These are phyloP conservation scores for Coenonympha glycerion DNA, from an alignment of 2,888 invertebrate species.

Conservation along the genomic window DNA sequence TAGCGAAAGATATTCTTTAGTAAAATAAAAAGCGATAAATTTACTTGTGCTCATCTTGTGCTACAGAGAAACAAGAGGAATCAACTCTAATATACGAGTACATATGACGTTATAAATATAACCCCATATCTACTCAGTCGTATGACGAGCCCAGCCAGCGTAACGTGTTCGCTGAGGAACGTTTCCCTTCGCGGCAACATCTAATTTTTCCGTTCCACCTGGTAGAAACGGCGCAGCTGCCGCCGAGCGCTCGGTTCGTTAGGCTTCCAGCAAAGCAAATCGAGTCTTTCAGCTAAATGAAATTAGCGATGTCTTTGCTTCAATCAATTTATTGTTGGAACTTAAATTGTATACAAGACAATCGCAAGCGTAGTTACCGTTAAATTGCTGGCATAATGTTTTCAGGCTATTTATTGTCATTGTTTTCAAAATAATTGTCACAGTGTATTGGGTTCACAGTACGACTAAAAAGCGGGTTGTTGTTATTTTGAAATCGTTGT, in stretches of 20 bases:
- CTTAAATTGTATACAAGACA: neutral
- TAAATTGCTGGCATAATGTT: too few species aligned
- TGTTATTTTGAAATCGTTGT: too few species aligned
- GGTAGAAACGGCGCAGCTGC: conserved; percentile 49
- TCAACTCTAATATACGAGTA: too few species aligned
- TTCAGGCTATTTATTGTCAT: too few species aligned
- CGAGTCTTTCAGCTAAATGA: conserved; percentile 51
- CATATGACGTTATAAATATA: too few species aligned
- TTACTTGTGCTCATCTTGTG: too few species aligned
- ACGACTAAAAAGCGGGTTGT: too few species aligned
- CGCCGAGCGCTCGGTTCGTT: conserved; percentile 53
- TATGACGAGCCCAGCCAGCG: conserved; percentile 11
- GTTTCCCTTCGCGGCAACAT: conserved; percentile 35
- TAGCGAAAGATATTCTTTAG: neutral
- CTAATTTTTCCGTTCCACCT: conserved; percentile 52
- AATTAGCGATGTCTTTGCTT: conserved; percentile 47
- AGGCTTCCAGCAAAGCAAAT: conserved; percentile 43
- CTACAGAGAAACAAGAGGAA: too few species aligned
- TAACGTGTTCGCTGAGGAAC: conserved; percentile 24
- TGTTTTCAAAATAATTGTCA: too few species aligned
- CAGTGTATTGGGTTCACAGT: too few species aligned
- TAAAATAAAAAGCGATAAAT: too few species aligned
- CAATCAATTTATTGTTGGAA: neutral
- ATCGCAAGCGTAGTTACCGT: too few species aligned
- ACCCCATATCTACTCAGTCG: neutral